Percentiles rank a stretch among this genome's conserved stretches.
Conservation (phyloP, 2,797 vertebrate species). For the Mallotus villosus region DNA sequence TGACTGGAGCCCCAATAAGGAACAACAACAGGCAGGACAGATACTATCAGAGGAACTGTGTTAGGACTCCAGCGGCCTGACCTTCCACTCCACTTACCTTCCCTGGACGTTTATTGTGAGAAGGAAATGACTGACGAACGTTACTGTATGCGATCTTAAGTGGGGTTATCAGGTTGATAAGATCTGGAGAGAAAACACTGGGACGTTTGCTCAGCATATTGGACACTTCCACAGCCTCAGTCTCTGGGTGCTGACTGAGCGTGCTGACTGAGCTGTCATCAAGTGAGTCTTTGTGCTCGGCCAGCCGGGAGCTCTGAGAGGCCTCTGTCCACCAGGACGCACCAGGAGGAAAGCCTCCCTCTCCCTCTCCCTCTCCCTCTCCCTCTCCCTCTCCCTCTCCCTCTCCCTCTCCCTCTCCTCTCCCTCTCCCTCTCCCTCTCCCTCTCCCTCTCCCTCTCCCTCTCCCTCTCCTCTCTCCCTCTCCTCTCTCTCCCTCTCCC, state of each 20-base stretch:
- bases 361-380: too few relatives aligned
- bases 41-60: constrained; percentile 47
- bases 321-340: too few relatives aligned
- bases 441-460: constrained; percentile 4
- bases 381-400: too few relatives aligned
- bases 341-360: too few relatives aligned
- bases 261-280: constrained; percentile 60
- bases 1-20: constrained; percentile 31
- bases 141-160: constrained; percentile 75
- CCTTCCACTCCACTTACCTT: constrained; percentile 5
- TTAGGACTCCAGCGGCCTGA: too few relatives aligned
- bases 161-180: constrained; percentile 75
- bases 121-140: constrained; percentile 76
- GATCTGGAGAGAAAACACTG: constrained; percentile 61
- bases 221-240: constrained; percentile 61
- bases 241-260: constrained; percentile 63
- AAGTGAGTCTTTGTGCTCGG: constrained; percentile 49
- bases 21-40: constrained; percentile 33
- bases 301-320: constrained; percentile 19
- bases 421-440: constrained; percentile 21
- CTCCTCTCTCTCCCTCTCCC: constrained; percentile 17
- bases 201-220: constrained; percentile 71
- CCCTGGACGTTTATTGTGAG: constrained; percentile 63
- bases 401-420: constrained; percentile 18
- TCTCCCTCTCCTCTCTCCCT: constrained; percentile 52